These are phyloP conservation scores for Cinclus cinclus DNA, from an alignment of 2,113 vertebrate species.

Conservation along the genomic window DNA sequence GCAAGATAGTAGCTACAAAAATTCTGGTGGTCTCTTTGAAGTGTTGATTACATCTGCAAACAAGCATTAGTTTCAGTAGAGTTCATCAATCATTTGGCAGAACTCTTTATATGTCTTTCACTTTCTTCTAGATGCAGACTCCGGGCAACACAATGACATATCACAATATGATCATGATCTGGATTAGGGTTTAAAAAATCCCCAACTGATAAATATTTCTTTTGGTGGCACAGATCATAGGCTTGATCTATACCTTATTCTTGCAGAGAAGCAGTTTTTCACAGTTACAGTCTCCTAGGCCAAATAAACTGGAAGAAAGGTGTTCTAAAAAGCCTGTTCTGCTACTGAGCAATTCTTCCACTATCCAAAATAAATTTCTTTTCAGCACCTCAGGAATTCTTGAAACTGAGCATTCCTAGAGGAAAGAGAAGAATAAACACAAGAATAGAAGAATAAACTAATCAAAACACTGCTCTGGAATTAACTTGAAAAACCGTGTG, in stretches of 20 bases:
- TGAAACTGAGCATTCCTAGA: neutral
- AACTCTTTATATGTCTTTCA: neutral
- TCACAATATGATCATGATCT: neutral
- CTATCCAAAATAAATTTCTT: neutral
- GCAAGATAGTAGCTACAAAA: neutral
- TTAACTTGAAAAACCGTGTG: neutral
- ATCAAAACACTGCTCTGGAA: neutral
- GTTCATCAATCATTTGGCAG: neutral
- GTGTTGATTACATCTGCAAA: neutral
- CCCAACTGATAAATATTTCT: neutral
- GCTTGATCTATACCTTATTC: neutral
- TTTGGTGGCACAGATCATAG: neutral
- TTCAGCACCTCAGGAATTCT: neutral
- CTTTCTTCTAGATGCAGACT: neutral
- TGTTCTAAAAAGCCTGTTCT: neutral
- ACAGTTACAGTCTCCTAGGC: neutral
- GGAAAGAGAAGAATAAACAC: neutral
- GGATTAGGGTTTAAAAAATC: neutral
- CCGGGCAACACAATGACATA: neutral
- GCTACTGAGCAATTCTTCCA: neutral
- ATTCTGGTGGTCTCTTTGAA: neutral
- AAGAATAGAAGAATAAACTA: neutral
- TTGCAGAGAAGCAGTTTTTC: neutral
- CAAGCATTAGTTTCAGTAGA: neutral
- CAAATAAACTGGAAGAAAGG: neutral